Base-by-base conservation (phyloP, 1,140 invertebrate genomes). In the Brachionus sp. region DNA sequence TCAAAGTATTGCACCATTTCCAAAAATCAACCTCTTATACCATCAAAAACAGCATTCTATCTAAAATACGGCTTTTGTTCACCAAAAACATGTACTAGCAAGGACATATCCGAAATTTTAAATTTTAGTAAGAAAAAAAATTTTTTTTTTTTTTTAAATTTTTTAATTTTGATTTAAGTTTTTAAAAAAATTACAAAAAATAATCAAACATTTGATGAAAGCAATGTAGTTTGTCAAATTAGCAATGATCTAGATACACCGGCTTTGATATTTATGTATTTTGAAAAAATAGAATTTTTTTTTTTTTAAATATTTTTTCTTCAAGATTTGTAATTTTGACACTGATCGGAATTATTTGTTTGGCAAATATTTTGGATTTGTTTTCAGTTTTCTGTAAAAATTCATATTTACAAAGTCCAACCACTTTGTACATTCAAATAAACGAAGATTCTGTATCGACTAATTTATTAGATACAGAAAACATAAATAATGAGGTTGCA, bases 111-210 rank as follows among this genome's bases (percentile, higher is more conserved):
- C 12, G 53, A 53, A 33, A 78, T 78, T 50, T 53, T 53, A 25
- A 78, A 78, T 37, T 57, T 29, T 23, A 33, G 73, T 77, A 46
- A 29, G 1, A 1, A 42, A 39, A 39, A 42, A 37, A 75, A 42
- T 16, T 37, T 16, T 13, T 46, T 39, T 75, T 10, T 75, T 75
- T 42, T 39, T 75, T 29, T 29, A 2, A 29, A 29, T 29, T 29
- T 29, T 29, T 29, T 29, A 29, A 29, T 29, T 29, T 29, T 29
- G 29, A 29, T 3, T 29, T 29, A 29, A 77, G 46, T 77, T 0
- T 44, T 53, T 44, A n/a, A 50, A 46, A 78, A 35, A 57, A 23
- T 78, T 33, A 42, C n/a, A 16, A 57, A 57, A 78, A 78, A 78
- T 10, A 53, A 57, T 25, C 42, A 50, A 33, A 70, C 33, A 3